A percentile compares a stretch with the other conserved stretches of the same genome.
phyloP scores from a whole-genome alignment of 2,888 invertebrate species.

The Dysmachus trigonus region DNA sequence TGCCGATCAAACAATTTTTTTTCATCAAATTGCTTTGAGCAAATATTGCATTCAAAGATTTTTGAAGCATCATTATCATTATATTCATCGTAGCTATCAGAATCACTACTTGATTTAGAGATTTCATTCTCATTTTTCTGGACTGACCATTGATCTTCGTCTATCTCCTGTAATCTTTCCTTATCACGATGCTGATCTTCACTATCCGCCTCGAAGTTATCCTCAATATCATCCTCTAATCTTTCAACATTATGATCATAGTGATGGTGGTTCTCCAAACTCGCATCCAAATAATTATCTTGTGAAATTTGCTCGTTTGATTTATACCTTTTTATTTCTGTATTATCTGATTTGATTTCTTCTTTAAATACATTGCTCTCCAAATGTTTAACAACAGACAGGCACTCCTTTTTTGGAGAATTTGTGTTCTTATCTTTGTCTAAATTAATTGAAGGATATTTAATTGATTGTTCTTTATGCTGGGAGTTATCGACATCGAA shows the following conservation, averaged over 20 bases:
- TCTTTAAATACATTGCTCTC: background rate
- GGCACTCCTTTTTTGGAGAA: background rate
- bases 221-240: background rate
- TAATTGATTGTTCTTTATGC: background rate
- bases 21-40: background rate
- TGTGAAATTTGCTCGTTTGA: background rate
- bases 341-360: background rate
- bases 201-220: background rate
- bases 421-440: background rate
- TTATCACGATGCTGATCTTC: background rate
- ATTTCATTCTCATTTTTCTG: background rate
- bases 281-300: background rate
- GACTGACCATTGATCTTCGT: background rate
- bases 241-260: background rate
- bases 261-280: background rate
- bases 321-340: background rate
- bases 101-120: background rate
- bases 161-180: background rate
- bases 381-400: background rate
- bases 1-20: background rate
- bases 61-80: background rate
- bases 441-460: background rate
- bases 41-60: background rate
- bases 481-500: background rate
- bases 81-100: background rate